Evolutionary conservation across 1,140 invertebrate species (phyloP).

Genomic region (Drosophila littoralis): DNA sequence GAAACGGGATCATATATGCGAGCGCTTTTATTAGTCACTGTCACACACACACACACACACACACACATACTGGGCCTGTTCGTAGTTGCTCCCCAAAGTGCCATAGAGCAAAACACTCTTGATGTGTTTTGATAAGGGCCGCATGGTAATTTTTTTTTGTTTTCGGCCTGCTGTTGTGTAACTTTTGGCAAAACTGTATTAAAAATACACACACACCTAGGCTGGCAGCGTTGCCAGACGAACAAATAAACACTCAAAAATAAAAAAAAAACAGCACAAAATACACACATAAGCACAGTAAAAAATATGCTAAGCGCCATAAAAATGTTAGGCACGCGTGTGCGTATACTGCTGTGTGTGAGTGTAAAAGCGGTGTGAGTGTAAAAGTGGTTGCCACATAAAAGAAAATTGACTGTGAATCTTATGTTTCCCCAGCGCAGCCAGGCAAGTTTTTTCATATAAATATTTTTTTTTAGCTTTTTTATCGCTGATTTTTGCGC

Average conservation of each 20-base stretch:
- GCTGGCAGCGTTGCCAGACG: conserved; percentile 22
- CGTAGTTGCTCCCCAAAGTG: conserved; percentile 77
- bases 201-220: conserved; percentile 55
- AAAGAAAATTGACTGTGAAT: conserved; percentile 79
- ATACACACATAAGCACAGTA: conserved; percentile 43
- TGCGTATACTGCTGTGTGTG: conserved; percentile 18
- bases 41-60: conserved; percentile 39
- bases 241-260: conserved; percentile 12
- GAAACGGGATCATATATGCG: conserved; percentile 22
- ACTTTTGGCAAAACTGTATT: conserved; percentile 67
- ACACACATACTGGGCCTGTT: not conserved
- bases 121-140: conserved; percentile 69
- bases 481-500: conserved; percentile 44
- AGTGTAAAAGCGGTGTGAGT: conserved; percentile 21
- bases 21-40: conserved; percentile 77
- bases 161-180: conserved; percentile 52
- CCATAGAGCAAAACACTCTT: conserved; percentile 73
- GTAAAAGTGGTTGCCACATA: conserved; percentile 53
- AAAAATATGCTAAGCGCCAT: conserved; percentile 61
- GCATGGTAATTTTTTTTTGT: conserved; percentile 53
- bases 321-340: conserved; percentile 42
- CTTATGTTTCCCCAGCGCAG: conserved; percentile 60
- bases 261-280: not conserved
- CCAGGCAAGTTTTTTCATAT: not conserved
- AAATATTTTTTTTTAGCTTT: conserved; percentile 2